Conservation (phyloP, 1,140 invertebrate genomes). For the Drosophila micromelanica region DNA sequence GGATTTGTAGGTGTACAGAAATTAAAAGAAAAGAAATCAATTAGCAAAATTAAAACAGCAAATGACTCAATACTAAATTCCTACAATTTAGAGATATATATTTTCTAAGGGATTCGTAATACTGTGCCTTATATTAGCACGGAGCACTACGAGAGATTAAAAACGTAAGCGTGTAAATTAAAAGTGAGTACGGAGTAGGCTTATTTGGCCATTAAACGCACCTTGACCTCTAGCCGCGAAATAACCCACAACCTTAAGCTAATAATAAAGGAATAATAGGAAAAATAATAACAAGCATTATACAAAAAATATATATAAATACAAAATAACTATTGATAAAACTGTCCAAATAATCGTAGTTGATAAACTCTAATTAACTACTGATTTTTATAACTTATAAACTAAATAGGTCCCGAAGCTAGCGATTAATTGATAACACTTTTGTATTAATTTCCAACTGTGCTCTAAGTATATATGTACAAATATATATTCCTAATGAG, state of each 20-base stretch:
- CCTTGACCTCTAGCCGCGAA: conserved; percentile 79
- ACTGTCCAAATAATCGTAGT: neutral
- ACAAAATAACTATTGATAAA: conserved; percentile 6
- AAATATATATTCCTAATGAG: neutral
- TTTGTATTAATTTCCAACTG: neutral
- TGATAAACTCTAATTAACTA: conserved; percentile 2
- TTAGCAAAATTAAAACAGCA: conserved; percentile 75
- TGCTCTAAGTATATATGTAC: neutral
- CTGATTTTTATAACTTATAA: neutral
- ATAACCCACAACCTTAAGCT: conserved; percentile 81
- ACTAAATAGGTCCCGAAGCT: conserved; percentile 4
- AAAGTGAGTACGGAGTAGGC: conserved; percentile 6
- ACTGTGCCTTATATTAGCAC: conserved; percentile 7
- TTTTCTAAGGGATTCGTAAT: conserved; percentile 4
- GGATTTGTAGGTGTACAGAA: conserved; percentile 62
- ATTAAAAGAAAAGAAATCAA: conserved; percentile 81
- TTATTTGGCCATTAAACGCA: conserved; percentile 56
- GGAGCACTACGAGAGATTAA: conserved; percentile 16
- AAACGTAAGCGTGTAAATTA: conserved; percentile 32
- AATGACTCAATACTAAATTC: conserved; percentile 49
- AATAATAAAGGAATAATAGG: conserved; percentile 64
- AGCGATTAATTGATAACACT: neutral
- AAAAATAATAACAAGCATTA: conserved; percentile 50
- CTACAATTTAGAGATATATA: conserved; percentile 26
- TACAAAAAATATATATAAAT: conserved; percentile 49